These are phyloP conservation scores for Pangasianodon hypophthalmus DNA, from an alignment of 2,113 vertebrate species.

Conservation along the genomic window DNA sequence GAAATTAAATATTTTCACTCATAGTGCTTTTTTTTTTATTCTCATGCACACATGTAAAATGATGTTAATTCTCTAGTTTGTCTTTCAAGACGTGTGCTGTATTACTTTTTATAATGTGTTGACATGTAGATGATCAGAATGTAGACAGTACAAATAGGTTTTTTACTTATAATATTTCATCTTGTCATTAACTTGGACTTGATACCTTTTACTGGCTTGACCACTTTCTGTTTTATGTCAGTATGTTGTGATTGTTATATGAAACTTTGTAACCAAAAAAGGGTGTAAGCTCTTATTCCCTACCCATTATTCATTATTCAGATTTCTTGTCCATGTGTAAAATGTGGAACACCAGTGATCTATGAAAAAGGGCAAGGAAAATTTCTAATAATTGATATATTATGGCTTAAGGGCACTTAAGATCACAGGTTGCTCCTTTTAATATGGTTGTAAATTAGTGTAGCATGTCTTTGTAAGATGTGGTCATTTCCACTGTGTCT, in stretches of 20 bases:
- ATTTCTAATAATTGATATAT: not conserved
- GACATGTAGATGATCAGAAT: conserved; percentile 1
- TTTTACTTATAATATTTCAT: not conserved
- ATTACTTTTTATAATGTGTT: not conserved
- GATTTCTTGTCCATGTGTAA: not conserved
- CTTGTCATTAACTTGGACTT: conserved; percentile 6
- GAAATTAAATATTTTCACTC: not conserved
- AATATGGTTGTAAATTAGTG: conserved; percentile 15
- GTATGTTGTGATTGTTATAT: not conserved
- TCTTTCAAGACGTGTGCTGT: not conserved
- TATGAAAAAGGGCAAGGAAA: not conserved
- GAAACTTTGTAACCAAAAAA: not conserved
- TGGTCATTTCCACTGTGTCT: not conserved
- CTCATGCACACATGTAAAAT: not conserved
- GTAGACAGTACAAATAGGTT: not conserved
- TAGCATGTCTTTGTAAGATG: not conserved
- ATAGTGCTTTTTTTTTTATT: not conserved
- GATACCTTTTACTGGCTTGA: not conserved
- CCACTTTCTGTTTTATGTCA: not conserved
- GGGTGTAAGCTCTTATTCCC: not conserved
- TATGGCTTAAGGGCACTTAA: not conserved
- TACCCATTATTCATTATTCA: not conserved
- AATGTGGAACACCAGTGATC: not conserved
- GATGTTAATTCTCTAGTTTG: not conserved
- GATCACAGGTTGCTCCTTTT: not conserved